These are phyloP conservation scores for Elanus axillaris DNA, from an alignment of 2,113 vertebrate genomes.

Conservation along the genomic window DNA sequence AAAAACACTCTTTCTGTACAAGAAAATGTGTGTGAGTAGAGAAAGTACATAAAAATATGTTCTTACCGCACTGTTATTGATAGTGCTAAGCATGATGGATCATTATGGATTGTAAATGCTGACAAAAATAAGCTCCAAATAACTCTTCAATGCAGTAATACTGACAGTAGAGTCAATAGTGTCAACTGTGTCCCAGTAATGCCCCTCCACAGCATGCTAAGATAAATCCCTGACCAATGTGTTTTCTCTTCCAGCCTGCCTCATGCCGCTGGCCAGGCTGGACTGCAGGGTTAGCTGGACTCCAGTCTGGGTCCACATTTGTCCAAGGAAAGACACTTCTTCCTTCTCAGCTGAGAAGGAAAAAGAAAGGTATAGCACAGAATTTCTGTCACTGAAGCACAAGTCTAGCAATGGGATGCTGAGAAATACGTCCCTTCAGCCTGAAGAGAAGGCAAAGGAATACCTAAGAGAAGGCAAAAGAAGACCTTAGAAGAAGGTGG, in stretches of 20 bases:
- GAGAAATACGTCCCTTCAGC: background rate
- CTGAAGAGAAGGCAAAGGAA: background rate
- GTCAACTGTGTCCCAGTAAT: background rate
- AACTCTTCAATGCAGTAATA: background rate
- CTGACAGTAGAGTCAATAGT: background rate
- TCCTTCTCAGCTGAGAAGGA: background rate
- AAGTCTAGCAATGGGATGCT: no score
- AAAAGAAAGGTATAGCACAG: background rate
- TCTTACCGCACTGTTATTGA: background rate
- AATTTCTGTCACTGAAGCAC: background rate
- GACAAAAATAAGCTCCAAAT: background rate
- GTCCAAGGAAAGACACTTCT: background rate
- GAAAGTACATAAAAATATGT: background rate
- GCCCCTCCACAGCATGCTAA: fast-evolving
- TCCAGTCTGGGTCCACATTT: background rate
- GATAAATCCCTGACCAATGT: background rate
- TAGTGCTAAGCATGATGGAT: background rate
- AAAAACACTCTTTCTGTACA: background rate
- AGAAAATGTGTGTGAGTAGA: background rate
- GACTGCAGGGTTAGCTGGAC: background rate
- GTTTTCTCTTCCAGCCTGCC: background rate
- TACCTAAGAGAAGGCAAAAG: background rate
- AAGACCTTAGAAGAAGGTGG: background rate
- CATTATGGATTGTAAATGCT: background rate
- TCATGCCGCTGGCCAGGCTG: background rate